These are phyloP conservation scores for Brienomyrus brachyistius DNA, from an alignment of 2,113 vertebrate genomes.

Conservation along the genomic window DNA sequence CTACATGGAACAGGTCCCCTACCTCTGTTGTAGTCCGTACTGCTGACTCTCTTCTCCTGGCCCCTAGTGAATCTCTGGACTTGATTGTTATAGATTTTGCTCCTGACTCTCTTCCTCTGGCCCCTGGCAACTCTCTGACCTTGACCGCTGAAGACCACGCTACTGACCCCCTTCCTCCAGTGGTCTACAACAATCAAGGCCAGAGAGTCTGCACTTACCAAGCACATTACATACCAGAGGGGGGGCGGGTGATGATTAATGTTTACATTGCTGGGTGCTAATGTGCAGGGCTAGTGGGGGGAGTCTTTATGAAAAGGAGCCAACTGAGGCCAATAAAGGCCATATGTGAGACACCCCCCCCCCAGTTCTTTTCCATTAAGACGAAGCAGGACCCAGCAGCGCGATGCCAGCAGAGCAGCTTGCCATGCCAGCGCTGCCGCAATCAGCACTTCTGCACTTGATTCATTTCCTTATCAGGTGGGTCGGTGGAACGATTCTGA, in stretches of 20 bases:
- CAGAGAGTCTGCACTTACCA: background rate
- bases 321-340: slow-evolving; percentile 10
- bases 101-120: too few relatives aligned
- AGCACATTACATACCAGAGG: background rate
- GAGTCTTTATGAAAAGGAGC: background rate
- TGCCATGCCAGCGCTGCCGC: background rate
- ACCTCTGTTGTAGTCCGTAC: background rate
- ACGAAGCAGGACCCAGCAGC: background rate
- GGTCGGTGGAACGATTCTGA: background rate
- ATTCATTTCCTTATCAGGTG: slow-evolving; percentile 4
- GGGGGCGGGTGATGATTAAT: slow-evolving; percentile 22
- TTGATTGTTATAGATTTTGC: too few relatives aligned
- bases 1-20: too few relatives aligned
- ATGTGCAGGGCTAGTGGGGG: slow-evolving; percentile 18
- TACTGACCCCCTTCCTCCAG: background rate
- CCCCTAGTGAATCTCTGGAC: too few relatives aligned
- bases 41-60: background rate
- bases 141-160: background rate
- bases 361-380: background rate
- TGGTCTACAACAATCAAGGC: too few relatives aligned
- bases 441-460: slow-evolving; percentile 4
- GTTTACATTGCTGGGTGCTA: slow-evolving; percentile 22
- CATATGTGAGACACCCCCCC: background rate
- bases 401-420: background rate
- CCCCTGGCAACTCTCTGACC: background rate